Evolutionary conservation across 2,888 invertebrate genomes (phyloP), one percentile per base, ranked within the genome.

Genomic region (Noctua janthe): DNA sequence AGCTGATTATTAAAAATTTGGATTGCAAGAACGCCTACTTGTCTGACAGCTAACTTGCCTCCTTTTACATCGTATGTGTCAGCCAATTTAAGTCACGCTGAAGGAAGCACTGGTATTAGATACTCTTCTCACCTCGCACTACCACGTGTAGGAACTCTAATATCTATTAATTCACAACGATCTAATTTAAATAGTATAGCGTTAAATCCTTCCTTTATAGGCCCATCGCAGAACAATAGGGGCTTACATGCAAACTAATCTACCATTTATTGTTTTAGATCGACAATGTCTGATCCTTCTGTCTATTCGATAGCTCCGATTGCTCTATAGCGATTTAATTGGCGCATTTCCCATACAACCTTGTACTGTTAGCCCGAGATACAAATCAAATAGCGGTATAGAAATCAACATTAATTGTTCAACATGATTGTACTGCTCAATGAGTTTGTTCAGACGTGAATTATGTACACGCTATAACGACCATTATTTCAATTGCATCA

Each of bases 371-470:
- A 92, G 82, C 81, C 82, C 83, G 84, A 92, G 94, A 95, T 95
- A 93, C 92, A 92, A 93, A 95, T 95, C 95, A 94, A 93, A 94
- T 94, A 95, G 92, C 94, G 94, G 94, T 93, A 94, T 94, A 93
- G 92, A 91, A 94, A 95, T 95, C 94, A 94, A 94, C 95, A 94
- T 94, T 95, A 95, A 95, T 95, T 95, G 95, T 95, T 94, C 92
- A 91, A 90, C 89, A 87, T 91, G 92, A 94, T 94, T 92, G 93
- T 92, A 85, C 75, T 85, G 90, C 90, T 90, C 86, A 89, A 88
- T 86, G 89, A 84, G 79, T 83, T 78, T 73, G 75, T 84, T 83
- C 85, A 84, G 82, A 84, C 83, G 77, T 87, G 56, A 78, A 87
- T 80, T 83, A 80, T 84, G 78, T 81, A 72, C 84, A 88, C 82